Base-by-base conservation (phyloP, 2,888 invertebrate genomes). In the Phyllotreta cruciferae region DNA sequence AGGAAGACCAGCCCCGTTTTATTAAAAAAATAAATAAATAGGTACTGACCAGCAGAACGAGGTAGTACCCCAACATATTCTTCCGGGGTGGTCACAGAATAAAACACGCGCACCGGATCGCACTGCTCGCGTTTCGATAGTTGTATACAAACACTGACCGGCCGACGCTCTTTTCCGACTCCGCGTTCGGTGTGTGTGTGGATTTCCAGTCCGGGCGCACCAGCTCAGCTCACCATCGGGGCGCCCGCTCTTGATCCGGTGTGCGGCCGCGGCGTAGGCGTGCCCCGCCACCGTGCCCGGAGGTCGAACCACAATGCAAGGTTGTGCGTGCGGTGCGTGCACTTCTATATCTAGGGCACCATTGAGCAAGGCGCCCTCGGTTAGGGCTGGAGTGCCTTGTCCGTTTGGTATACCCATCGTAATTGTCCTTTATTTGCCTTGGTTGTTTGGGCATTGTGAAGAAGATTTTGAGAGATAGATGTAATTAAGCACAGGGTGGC, bases 301-400 rank as follows among this genome's bases (percentile, higher is more conserved):
- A 72, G 72, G 72, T 72, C 72, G 70, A 56, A 11, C 14, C 36
- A 45, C 65, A 64, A 63, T 70, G 69, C 70, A 70, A 70, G 70
- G 71, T 66, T 70, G 68, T 66, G 64, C 62, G 50, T 68, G 61
- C 42, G 37, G 54, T 60, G 62, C 58, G 44, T 60, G 60, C 57
- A 58, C 47, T 8, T 34, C n/a, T 42, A 60, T 44, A 60, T 44
- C 9, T 60, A 60, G 60, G 60, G 60, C 52, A 60, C n/a, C 34
- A 11, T 38, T 37, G 35, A 49, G 35, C 11, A 9, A 6, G 9
- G 35, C 35, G 35, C 7, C 49, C n/a, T 9, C 14, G 49, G 49
- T 49, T 24, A 47, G 47, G 24, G 24, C 34, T 47, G n/a, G 11
- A 8, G 47, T n/a, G 47, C 47, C 14, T 14, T 13, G 3, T 13